Conservation (phyloP, 1,140 invertebrate genomes). For the Drosophila subpulchrella region DNA sequence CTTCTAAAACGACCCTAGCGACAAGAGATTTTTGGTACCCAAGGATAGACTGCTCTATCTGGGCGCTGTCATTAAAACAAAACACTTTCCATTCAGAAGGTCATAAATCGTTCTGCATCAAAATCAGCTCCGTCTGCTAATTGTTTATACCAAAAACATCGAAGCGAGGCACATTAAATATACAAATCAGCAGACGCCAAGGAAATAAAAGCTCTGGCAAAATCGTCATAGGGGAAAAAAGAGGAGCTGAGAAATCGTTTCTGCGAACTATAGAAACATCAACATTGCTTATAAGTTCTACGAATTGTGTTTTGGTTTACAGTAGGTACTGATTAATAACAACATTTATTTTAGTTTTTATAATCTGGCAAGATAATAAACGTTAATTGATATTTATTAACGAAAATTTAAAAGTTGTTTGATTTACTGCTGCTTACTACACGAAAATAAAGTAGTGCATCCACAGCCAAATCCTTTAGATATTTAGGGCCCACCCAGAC, state of each 20-base stretch:
- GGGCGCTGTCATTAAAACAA: constrained; percentile 18
- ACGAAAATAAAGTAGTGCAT: neutral
- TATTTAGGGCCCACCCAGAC: constrained; percentile 43
- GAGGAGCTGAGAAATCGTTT: constrained; percentile 17
- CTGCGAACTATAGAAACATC: constrained; percentile 25
- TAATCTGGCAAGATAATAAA: too few relatives aligned
- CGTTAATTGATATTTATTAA: too few relatives aligned
- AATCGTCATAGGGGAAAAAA: neutral
- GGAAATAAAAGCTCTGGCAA: constrained; percentile 60
- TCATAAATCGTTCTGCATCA: constrained; percentile 51
- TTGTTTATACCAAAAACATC: constrained; percentile 70
- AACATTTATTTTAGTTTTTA: too few relatives aligned
- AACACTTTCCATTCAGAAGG: constrained; percentile 51
- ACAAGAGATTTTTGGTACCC: constrained; percentile 7
- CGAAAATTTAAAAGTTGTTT: neutral
- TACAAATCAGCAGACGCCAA: constrained; percentile 73
- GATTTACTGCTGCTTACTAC: constrained; percentile 2
- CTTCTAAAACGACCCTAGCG: neutral
- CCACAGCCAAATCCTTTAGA: neutral
- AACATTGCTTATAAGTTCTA: constrained; percentile 1
- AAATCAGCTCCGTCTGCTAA: constrained; percentile 15
- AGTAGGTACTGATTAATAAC: neutral
- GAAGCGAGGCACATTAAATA: constrained; percentile 68
- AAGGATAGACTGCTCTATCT: constrained; percentile 9
- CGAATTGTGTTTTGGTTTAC: neutral